Conservation (phyloP, 2,113 vertebrate genomes). For the Saguinus midas region DNA sequence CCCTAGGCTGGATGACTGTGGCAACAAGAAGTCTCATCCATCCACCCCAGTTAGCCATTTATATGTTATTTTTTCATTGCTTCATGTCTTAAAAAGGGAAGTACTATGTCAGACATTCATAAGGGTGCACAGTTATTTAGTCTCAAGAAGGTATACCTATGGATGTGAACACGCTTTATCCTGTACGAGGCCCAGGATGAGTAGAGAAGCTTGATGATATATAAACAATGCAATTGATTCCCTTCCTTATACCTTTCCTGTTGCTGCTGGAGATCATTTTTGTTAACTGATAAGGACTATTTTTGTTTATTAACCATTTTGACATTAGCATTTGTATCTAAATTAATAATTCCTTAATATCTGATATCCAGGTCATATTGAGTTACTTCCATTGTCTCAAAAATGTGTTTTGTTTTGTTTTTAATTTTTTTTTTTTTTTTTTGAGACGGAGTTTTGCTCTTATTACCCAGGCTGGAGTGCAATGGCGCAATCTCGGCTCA, state of each 20-base stretch:
- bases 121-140: background rate
- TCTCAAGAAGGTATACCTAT: background rate
- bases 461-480: too few relatives aligned
- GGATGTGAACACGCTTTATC: background rate
- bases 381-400: conserved; percentile 16
- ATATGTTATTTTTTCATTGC: background rate
- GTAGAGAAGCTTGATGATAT: background rate
- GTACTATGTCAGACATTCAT: background rate
- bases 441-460: too few relatives aligned
- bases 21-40: background rate
- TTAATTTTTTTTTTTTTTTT: too few relatives aligned
- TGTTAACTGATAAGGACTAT: conserved; percentile 38
- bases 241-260: background rate
- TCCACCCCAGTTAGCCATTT: background rate
- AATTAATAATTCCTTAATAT: conserved; percentile 41
- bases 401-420: background rate
- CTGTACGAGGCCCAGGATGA: background rate
- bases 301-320: conserved; percentile 53
- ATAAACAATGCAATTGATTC: background rate
- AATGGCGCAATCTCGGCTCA: too few relatives aligned
- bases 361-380: background rate
- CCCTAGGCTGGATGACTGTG: background rate
- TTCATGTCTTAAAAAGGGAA: background rate
- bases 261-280: background rate
- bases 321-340: conserved; percentile 2